Evolutionary conservation across 1,140 invertebrate genomes (phyloP), one percentile per base, ranked within the genome.

Genomic region (Drosophila parabipectinata): DNA sequence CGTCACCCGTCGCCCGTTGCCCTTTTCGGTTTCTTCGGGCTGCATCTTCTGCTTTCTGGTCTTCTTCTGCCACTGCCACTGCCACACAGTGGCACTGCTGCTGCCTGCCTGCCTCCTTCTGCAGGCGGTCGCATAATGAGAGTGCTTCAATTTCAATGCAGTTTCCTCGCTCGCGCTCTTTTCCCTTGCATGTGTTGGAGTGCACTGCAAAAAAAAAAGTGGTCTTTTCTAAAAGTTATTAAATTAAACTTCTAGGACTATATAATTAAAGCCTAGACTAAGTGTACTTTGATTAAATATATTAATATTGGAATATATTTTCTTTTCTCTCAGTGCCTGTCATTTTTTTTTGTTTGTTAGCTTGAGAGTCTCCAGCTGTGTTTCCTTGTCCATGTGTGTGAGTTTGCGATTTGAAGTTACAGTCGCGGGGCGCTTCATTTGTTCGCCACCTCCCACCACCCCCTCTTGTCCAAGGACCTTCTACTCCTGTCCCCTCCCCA

Each of bases 91-190:
- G 26, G 26, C 26, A 7, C 26, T 28, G 26, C 26, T 7, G 26
- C 26, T 6, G 15, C 18, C 18, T 18, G 18, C 18, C 8, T 18
- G 32, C 24, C 12, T 52, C 63, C 34, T 64, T 62, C 74, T 74
- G 79, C 79, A 74, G 26, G 26, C 26, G 41, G 63, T 63, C 44
- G 76, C 79, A 81, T 82, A 82, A 83, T 82, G 79, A 83, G 79
- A 83, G 79, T 79, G 72, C 80, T 64, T 76, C 64, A 79, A 76
- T 72, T 83, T 62, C 64, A 76, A 72, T 72, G 64, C 51, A 57
- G 18, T 55, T 60, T 37, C 39, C 8, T 34, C 51, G 32, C 71
- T 61, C 60, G 41, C 53, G 54, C 59, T 52, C 61, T 71, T 75
- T 78, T 53, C 47, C 53, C 66, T 14, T 30, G 12, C 32, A 55